Evolutionary conservation across 2,888 invertebrate genomes (phyloP).

Genomic region (Xylophagus ater): DNA sequence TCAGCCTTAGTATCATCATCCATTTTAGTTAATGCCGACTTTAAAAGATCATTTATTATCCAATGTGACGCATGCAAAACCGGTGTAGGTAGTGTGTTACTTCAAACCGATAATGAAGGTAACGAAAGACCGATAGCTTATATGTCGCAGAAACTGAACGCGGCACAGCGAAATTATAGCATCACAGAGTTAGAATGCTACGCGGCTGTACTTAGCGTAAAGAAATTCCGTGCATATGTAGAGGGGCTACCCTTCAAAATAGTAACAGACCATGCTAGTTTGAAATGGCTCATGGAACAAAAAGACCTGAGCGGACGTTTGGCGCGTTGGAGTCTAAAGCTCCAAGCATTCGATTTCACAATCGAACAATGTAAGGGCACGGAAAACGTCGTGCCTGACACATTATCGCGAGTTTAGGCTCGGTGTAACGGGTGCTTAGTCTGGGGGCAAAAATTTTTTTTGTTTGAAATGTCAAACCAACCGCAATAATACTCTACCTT

Average conservation of each 20-base stretch:
- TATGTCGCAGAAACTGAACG: slow-evolving; percentile 7
- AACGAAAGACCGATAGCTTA: slow-evolving; percentile 9
- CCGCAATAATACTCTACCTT: too few species aligned
- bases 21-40: background rate
- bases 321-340: slow-evolving; percentile 17
- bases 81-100: slow-evolving; percentile 5
- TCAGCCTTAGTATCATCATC: background rate
- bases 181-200: slow-evolving; percentile 22
- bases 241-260: slow-evolving; percentile 20
- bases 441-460: too few species aligned
- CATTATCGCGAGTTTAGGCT: slow-evolving; percentile 18
- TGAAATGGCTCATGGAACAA: slow-evolving; percentile 22
- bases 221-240: slow-evolving; percentile 22
- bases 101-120: background rate
- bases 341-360: slow-evolving; percentile 19
- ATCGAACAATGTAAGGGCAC: slow-evolving; percentile 22
- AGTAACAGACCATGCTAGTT: slow-evolving; percentile 21
- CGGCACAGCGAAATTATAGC: slow-evolving; percentile 8
- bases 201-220: slow-evolving; percentile 21
- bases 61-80: slow-evolving; percentile 1
- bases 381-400: slow-evolving; percentile 23
- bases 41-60: background rate
- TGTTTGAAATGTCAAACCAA: too few species aligned
- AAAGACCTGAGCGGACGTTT: slow-evolving; percentile 23
- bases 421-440: too few species aligned